Conservation (phyloP, 2,797 vertebrate genomes). For the Petrocephalus schoutedeni region DNA sequence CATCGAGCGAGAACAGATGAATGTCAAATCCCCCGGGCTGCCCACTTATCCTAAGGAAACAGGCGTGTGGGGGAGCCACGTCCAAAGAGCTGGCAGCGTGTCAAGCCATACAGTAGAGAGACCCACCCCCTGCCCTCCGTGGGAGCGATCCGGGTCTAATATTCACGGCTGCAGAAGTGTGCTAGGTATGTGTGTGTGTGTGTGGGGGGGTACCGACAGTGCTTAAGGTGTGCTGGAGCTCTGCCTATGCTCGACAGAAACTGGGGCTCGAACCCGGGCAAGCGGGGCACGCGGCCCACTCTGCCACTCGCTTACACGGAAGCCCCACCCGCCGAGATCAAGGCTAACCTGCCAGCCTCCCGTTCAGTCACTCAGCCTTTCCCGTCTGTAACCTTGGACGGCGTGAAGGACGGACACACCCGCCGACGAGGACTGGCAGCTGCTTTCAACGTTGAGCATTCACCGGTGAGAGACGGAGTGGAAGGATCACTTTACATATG, state of each 20-base stretch:
- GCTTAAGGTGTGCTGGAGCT: not conserved
- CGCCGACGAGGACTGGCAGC: slow-evolving; percentile 31
- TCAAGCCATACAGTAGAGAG: not conserved
- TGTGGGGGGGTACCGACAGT: not conserved
- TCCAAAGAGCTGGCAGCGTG: not conserved
- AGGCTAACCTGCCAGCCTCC: not conserved
- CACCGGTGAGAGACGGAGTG: not conserved
- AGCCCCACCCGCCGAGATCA: slow-evolving; percentile 16
- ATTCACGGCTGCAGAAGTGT: not conserved
- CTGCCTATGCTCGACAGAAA: not conserved
- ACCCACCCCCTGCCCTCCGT: not conserved
- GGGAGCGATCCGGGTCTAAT: not conserved
- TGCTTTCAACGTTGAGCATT: slow-evolving; percentile 32
- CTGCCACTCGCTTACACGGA: slow-evolving; percentile 19
- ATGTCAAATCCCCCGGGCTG: not conserved
- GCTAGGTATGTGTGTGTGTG: not conserved
- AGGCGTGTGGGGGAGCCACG: not conserved
- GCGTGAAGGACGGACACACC: slow-evolving; percentile 11
- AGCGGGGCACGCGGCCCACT: not conserved
- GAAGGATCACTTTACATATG: not conserved
- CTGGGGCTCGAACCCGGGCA: not conserved
- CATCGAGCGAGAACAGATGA: not conserved
- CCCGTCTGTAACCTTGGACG: slow-evolving; percentile 10
- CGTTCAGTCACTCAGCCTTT: not conserved
- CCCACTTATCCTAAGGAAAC: slow-evolving; percentile 6